A percentile compares a stretch with the other conserved stretches of the same genome.
Evolutionary conservation across 2,888 invertebrate species (phyloP).

Genomic region (Abrostola tripartita): DNA sequence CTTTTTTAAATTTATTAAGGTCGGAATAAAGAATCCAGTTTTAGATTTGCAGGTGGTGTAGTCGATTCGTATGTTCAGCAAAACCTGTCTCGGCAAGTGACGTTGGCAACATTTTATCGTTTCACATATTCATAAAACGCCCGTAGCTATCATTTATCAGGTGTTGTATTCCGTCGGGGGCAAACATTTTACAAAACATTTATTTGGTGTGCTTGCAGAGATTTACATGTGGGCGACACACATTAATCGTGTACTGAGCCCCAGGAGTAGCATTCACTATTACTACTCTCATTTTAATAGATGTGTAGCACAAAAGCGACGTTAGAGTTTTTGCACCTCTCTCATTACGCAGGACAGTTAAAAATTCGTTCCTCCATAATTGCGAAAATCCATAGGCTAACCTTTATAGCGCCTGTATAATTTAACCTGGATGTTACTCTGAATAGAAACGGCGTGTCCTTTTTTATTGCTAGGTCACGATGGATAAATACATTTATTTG

Average conservation of each 20-base stretch:
- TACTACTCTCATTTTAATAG: constrained; percentile 61
- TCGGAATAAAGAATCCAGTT: constrained; percentile 17
- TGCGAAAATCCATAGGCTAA: constrained; percentile 69
- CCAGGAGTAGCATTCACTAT: constrained; percentile 61
- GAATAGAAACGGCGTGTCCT: constrained; percentile 63
- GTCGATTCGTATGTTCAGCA: constrained; percentile 41
- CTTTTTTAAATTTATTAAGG: constrained; percentile 19
- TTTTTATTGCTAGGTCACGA: constrained; percentile 60
- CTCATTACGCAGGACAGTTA: constrained; percentile 72
- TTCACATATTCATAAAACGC: constrained; percentile 78
- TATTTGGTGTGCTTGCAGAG: constrained; percentile 73
- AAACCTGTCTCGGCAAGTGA: constrained; percentile 58
- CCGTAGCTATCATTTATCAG: constrained; percentile 81
- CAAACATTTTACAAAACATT: constrained; percentile 79
- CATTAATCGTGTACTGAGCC: constrained; percentile 74
- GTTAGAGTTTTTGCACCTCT: constrained; percentile 64
- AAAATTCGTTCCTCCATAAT: constrained; percentile 70
- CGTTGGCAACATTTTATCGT: constrained; percentile 69
- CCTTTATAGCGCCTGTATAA: constrained; percentile 66
- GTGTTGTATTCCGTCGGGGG: constrained; percentile 74
- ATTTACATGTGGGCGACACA: constrained; percentile 73
- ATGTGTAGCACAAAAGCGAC: constrained; percentile 45
- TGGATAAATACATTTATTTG: constrained; percentile 53
- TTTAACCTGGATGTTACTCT: constrained; percentile 66
- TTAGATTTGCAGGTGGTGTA: constrained; percentile 36